phyloP scores from a whole-genome alignment of 1,140 invertebrate genomes.

The Drosophila kanapiae region DNA sequence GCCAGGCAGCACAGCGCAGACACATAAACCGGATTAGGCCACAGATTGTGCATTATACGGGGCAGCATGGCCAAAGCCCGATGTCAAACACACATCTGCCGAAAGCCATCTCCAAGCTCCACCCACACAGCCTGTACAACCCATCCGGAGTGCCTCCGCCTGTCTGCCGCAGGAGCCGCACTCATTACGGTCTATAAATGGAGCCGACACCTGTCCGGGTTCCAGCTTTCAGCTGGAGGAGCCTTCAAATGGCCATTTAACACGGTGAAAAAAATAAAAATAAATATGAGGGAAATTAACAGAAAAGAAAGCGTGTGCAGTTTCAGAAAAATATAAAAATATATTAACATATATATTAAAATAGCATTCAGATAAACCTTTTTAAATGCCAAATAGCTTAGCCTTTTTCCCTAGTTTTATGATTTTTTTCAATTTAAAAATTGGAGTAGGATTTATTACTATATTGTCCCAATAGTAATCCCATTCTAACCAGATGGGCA shows the following conservation, averaged over 20 bases:
- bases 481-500: no score
- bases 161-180: conserved; percentile 39
- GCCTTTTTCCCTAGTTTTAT: no score
- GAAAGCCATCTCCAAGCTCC: not conserved
- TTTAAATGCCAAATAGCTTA: no score
- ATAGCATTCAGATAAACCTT: no score
- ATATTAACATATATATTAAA: no score
- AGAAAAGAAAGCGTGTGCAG: not conserved
- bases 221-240: not conserved
- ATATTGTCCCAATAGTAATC: no score
- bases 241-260: conserved; percentile 3
- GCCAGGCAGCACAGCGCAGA: conserved; percentile 32
- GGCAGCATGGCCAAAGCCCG: conserved; percentile 6
- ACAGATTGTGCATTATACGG: conserved; percentile 55
- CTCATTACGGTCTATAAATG: conserved; percentile 48
- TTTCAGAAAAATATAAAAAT: no score
- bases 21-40: conserved; percentile 70
- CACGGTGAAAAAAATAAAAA: not conserved
- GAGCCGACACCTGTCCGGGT: conserved; percentile 38
- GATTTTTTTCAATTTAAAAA: no score
- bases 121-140: not conserved
- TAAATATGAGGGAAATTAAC: not conserved
- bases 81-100: conserved; percentile 29
- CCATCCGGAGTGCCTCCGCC: conserved; percentile 11
- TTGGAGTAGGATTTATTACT: no score